Evolutionary conservation across 2,113 vertebrate species (phyloP), one percentile per base, ranked within the genome.

Genomic region (Amazona vittata): DNA sequence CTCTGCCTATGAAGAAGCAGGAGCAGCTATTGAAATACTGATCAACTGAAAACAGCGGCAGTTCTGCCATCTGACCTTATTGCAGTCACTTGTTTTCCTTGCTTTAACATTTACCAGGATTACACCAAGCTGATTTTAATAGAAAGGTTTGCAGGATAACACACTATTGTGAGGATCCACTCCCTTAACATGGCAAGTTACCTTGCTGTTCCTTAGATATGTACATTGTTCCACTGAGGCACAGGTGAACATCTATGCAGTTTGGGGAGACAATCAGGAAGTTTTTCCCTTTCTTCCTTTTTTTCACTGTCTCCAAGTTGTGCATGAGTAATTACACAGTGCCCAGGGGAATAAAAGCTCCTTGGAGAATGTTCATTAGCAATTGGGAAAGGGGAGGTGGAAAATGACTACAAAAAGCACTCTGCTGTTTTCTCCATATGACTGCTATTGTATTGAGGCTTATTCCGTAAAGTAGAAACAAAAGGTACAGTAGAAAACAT

Each of bases 371-470:
- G 17, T 59, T 77, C 5, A 3, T 67, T 55, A 74, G 15, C 3
- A 2, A 62, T 2, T 37, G 16, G 47, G 26, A 75, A 49, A 50
- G 12, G 5, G 5, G 5, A 15, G 67, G 39, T 67, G 12, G 33
- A 64, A 91, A 81, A 74, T 0, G 0, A 43, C n/a, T 59, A 76
- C 43, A 78, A 52, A 47, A 92, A 13, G 7, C 3, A 0, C 33
- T 94, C 68, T 78, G 35, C 57, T 92, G 73, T 31, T 95, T 89
- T 62, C 33, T 64, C 76, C 47, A 53, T 16, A 18, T 35, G 39
- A 19, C 44, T 62, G 47, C 24, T 81, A 33, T 3, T n/a, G 18
- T 39, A 59, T 24, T 35, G 57, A 55, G 62, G 19, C 57, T 86
- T 53, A 46, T n/a, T 71, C 11, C 15, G 47, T 10, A 9, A 90